Evolutionary conservation across 2,888 invertebrate genomes (phyloP).

Genomic region (Onthophagus sagittarius): DNA sequence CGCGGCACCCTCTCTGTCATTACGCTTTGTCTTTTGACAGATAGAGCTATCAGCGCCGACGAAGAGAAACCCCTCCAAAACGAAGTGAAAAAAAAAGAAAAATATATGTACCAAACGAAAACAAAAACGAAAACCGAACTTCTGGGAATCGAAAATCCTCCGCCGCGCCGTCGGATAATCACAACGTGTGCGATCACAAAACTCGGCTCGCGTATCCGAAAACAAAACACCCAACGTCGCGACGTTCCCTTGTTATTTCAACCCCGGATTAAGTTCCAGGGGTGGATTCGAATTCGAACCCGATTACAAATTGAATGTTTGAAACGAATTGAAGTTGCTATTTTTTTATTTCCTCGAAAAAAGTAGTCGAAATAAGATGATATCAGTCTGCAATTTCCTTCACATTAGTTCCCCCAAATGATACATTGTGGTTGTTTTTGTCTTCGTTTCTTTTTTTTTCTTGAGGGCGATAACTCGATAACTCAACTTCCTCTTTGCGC

Average conservation of each 20-base stretch:
- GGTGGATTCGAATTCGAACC: neutral
- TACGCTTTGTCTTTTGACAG: neutral
- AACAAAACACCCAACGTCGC: neutral
- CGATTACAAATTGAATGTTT: neutral
- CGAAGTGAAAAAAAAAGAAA: too few species aligned
- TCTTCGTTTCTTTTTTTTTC: neutral
- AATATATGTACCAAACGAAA: too few species aligned
- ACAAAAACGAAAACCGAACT: neutral
- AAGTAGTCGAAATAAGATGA: neutral
- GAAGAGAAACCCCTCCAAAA: too few species aligned
- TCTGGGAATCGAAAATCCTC: neutral
- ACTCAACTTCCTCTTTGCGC: neutral
- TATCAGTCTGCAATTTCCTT: neutral
- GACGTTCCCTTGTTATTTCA: neutral
- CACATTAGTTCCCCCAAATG: neutral
- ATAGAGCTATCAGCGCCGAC: neutral
- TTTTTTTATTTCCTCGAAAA: too few species aligned
- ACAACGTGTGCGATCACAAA: neutral
- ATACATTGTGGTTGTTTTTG: neutral
- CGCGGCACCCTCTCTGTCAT: neutral
- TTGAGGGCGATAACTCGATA: neutral
- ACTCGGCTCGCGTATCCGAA: neutral
- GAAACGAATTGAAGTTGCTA: too few species aligned
- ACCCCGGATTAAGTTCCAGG: neutral
- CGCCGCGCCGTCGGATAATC: neutral